A percentile compares a stretch with the other conserved stretches of the same genome.
Conservation (phyloP, 1,140 invertebrate genomes). For the Drosophila rufa region DNA sequence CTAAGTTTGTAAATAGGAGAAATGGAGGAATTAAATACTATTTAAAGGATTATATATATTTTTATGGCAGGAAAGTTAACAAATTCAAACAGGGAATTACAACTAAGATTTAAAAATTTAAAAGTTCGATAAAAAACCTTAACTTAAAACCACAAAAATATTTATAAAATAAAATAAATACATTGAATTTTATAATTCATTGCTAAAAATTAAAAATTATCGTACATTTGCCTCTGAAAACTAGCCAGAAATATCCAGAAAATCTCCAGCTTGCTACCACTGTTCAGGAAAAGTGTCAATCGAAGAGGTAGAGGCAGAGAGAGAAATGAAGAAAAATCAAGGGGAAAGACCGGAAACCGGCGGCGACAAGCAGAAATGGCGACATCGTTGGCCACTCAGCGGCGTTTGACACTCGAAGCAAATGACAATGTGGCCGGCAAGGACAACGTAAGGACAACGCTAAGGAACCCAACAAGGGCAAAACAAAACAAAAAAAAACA, state of each 20-base stretch:
- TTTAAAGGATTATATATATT: too few relatives aligned
- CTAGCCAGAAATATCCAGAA: background rate
- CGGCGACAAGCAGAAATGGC: conserved; percentile 59
- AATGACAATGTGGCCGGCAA: conserved; percentile 66
- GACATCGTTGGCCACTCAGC: conserved; percentile 76
- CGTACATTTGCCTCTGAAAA: too few relatives aligned
- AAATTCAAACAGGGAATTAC: background rate
- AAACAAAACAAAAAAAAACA: conserved; percentile 24
- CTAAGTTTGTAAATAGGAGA: too few relatives aligned
- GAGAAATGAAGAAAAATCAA: background rate
- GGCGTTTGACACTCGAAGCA: conserved; percentile 78
- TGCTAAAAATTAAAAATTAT: too few relatives aligned
- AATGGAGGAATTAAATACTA: too few relatives aligned
- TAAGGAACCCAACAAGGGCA: conserved; percentile 45
- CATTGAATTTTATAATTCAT: too few relatives aligned
- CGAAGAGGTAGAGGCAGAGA: background rate
- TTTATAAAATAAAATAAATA: background rate
- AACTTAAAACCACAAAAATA: too few relatives aligned
- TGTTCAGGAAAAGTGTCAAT: conserved; percentile 6
- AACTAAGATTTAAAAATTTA: background rate
- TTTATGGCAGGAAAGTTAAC: background rate
- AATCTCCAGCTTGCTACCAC: background rate
- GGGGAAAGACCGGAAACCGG: conserved; percentile 58
- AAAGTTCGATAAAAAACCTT: background rate
- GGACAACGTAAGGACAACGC: conserved; percentile 79